Percentiles rank a stretch among this genome's conserved stretches.
These are phyloP conservation scores for Cydia amplana DNA, from an alignment of 1,140 invertebrate genomes.

Conservation along the genomic window DNA sequence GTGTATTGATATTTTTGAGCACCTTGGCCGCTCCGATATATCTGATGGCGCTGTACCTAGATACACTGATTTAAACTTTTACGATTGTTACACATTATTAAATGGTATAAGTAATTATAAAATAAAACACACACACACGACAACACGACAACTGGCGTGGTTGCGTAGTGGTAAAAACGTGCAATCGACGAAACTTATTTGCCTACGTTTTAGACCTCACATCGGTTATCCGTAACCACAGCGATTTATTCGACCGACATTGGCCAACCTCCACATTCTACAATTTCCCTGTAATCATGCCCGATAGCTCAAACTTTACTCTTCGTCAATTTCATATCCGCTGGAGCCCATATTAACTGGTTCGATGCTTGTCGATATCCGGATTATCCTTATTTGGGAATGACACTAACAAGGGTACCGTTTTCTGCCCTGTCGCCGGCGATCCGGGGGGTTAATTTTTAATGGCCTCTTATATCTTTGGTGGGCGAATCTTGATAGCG, in stretches of 20 bases:
- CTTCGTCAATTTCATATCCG: constrained; percentile 31
- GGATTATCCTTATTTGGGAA: constrained; percentile 57
- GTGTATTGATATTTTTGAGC: no score
- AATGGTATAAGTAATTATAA: no score
- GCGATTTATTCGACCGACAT: background rate
- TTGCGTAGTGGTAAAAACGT: no score
- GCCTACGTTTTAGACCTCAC: background rate
- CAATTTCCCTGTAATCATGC: background rate
- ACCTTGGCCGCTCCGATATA: no score
- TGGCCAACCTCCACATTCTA: background rate
- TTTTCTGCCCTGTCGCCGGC: constrained; percentile 53
- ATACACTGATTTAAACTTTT: no score
- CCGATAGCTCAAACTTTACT: constrained; percentile 9
- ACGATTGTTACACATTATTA: no score
- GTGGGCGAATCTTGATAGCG: background rate
- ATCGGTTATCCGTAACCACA: background rate
- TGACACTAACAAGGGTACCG: constrained; percentile 62
- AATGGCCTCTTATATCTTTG: constrained; percentile 27
- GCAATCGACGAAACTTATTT: no score
- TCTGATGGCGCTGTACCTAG: no score
- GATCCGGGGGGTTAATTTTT: constrained; percentile 49
- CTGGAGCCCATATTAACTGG: constrained; percentile 48
- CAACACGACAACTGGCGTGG: no score
- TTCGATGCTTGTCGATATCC: constrained; percentile 54
- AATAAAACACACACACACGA: no score